Evolutionary conservation across 1,140 invertebrate genomes (phyloP), one percentile per base, ranked within the genome.

Genomic region (Brachionus asplanchnoidis): DNA sequence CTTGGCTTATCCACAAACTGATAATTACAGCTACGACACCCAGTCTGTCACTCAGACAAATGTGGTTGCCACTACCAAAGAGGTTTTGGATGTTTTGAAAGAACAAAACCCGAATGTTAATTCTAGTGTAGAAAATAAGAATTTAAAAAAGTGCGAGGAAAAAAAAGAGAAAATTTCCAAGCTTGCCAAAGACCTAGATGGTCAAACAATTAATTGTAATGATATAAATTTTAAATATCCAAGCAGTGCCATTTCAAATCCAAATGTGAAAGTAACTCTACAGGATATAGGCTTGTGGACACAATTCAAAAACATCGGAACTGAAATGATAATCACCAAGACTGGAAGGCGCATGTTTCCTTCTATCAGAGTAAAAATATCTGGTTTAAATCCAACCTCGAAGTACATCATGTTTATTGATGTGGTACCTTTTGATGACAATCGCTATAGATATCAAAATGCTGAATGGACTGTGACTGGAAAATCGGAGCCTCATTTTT

Each of bases 301-400:
- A 90, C 96, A 97, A 90, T 99, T 99, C 89, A 95, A 97, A 91
- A 95, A 96, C 88, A 92, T 98, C 83, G 95, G 95, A 87, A 98
- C 96, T 84, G 97, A 98, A 86, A 99, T 99, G 97, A 97, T 99
- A 90, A 99, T 99, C 92, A 99, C 97, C 86, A 98, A 98, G 66
- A 44, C 17, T 46, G 80, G 80, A 28, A 40, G 83, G 12, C 42
- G 83, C 44, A 65, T 84, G 66, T 84, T 84, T 84, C 83, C 83
- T 1, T 26, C 66, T 9, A 46, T 84, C 14, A 2, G 36, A 36
- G 28, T 60, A 7, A 73, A 73, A 46, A 28, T 84, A 0, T 53
- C 26, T 14, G 83, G 66, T 23, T 9, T 84, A 26, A 46, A 75
- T 42, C 26, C 26, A 17, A 56, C 26, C 9, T 73, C 46, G 23